A percentile compares a stretch with the other conserved stretches of the same genome.
Conservation (phyloP, 2,888 invertebrate genomes). For the Anticlea derivata region DNA sequence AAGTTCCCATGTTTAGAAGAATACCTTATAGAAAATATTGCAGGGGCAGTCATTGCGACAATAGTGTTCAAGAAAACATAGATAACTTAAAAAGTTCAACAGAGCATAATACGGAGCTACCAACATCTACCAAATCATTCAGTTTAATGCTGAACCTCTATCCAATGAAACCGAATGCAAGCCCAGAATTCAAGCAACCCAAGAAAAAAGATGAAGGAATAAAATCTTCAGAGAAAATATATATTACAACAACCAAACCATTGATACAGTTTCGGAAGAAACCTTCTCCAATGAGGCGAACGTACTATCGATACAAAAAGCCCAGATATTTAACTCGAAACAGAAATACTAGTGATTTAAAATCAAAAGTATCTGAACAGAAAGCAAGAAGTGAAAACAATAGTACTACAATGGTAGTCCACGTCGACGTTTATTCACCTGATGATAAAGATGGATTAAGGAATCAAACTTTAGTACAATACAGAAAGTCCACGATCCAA, state of each 20-base stretch:
- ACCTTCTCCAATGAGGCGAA: constrained; percentile 49
- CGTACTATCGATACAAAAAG: constrained; percentile 49
- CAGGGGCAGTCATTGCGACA: constrained; percentile 46
- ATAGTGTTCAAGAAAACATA: constrained; percentile 29
- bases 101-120: constrained; percentile 35
- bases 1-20: constrained; percentile 57
- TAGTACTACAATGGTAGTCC: constrained; percentile 85
- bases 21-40: constrained; percentile 53
- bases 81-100: constrained; percentile 34
- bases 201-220: constrained; percentile 47
- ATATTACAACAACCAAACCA: constrained; percentile 66
- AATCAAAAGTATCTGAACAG: constrained; percentile 26
- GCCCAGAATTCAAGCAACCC: constrained; percentile 47
- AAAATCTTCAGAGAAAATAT: constrained; percentile 55
- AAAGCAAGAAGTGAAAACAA: constrained; percentile 33
- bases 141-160: constrained; percentile 87
- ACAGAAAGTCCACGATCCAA: constrained; percentile 36
- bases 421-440: constrained; percentile 85
- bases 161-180: constrained; percentile 70
- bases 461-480: constrained; percentile 1
- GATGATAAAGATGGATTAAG: constrained; percentile 38
- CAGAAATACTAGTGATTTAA: constrained; percentile 25
- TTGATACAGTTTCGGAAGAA: constrained; percentile 67
- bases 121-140: constrained; percentile 76
- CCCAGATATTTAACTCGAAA: constrained; percentile 28